These are phyloP conservation scores for Aldabrachelys gigantea DNA, from an alignment of 2,113 vertebrate genomes.

Conservation along the genomic window DNA sequence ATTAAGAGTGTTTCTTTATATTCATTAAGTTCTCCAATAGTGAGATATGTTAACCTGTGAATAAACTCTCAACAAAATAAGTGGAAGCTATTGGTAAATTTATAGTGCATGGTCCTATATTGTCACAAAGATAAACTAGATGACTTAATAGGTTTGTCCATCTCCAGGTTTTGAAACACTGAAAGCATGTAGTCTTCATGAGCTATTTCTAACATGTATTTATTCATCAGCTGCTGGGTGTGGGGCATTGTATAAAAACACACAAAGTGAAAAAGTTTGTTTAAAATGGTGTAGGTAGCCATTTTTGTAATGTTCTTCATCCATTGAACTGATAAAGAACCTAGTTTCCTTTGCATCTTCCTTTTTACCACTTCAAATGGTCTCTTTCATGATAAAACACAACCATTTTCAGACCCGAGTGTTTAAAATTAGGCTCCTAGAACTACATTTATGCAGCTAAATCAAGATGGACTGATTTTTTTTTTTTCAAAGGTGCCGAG, in stretches of 20 bases:
- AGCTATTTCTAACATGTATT: neutral
- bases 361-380: neutral
- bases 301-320: neutral
- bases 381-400: neutral
- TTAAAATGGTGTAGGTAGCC: neutral
- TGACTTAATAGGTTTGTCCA: neutral
- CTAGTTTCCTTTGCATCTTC: neutral
- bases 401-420: neutral
- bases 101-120: neutral
- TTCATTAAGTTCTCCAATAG: no score
- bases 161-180: neutral
- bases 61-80: neutral
- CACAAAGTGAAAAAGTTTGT: neutral
- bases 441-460: neutral
- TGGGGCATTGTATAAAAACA: neutral
- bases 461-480: neutral
- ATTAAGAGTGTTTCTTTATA: no score
- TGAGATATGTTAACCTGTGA: neutral
- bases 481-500: neutral
- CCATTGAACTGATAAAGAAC: neutral
- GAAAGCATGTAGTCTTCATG: neutral
- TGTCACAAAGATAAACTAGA: no score
- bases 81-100: neutral
- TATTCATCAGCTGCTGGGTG: neutral
- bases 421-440: neutral